phyloP scores from a whole-genome alignment of 2,113 vertebrate genomes.

The Sinocyclocheilus anshuiensis region DNA sequence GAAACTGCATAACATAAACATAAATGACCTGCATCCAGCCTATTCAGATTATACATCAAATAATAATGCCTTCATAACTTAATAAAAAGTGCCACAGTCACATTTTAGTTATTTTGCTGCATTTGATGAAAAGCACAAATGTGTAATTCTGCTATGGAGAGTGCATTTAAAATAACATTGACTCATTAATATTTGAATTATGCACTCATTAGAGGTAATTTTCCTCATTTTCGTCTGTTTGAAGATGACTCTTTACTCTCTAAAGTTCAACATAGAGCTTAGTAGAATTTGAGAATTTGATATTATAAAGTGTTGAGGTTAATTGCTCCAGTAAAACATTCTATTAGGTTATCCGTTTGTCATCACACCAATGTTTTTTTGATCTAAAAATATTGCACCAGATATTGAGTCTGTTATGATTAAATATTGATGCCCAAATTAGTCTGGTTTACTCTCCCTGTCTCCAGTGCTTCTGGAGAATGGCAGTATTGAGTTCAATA shows the following conservation, averaged over 20 bases:
- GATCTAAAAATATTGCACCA: slow-evolving; percentile 57
- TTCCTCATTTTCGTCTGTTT: slow-evolving; percentile 51
- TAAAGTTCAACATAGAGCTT: slow-evolving; percentile 39
- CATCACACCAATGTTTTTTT: slow-evolving; percentile 36
- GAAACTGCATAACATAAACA: neutral
- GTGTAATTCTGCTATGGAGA: slow-evolving; percentile 58
- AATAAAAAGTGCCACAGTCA: slow-evolving; percentile 62
- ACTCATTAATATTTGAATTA: slow-evolving; percentile 68
- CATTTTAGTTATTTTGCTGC: slow-evolving; percentile 60
- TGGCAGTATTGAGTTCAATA: slow-evolving; percentile 72
- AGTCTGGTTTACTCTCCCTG: slow-evolving; percentile 39
- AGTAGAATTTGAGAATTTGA: slow-evolving; percentile 7
- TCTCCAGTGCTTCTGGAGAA: slow-evolving; percentile 56
- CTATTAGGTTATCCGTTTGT: slow-evolving; percentile 15
- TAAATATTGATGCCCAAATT: slow-evolving; percentile 74
- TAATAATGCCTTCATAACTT: slow-evolving; percentile 34
- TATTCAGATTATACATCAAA: slow-evolving; percentile 52
- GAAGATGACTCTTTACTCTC: neutral
- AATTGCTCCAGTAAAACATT: slow-evolving; percentile 16
- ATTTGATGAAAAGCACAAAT: slow-evolving; percentile 59
- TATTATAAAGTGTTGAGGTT: neutral
- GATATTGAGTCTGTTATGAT: slow-evolving; percentile 66
- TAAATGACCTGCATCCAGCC: neutral
- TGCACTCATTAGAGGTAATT: slow-evolving; percentile 58
- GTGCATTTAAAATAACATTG: slow-evolving; percentile 62